These are phyloP conservation scores for Mechanitis messenoides DNA, from an alignment of 2,888 invertebrate genomes.

Conservation along the genomic window DNA sequence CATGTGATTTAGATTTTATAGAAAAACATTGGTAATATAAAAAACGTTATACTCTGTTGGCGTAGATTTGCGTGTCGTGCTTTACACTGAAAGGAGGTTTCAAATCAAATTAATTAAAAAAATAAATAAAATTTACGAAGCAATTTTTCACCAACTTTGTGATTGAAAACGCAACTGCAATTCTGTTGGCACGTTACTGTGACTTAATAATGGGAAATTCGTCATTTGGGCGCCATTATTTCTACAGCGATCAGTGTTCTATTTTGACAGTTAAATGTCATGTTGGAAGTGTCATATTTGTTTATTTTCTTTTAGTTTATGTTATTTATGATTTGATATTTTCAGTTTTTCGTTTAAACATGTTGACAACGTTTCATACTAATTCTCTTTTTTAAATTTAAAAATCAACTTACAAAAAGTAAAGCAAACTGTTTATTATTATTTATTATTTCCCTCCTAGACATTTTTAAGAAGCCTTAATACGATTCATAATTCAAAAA, in stretches of 20 bases:
- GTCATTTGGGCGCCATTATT: constrained; percentile 46
- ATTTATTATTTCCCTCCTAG: not conserved
- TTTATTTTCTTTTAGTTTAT: constrained; percentile 17
- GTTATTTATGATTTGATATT: constrained; percentile 31
- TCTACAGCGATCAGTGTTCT: constrained; percentile 40
- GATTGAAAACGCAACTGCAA: constrained; percentile 30
- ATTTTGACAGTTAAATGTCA: constrained; percentile 46
- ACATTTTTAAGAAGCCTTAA: not conserved
- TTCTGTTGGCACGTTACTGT: constrained; percentile 31
- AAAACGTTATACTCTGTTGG: not conserved
- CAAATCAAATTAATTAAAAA: constrained; percentile 23
- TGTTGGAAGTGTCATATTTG: constrained; percentile 39
- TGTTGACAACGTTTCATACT: constrained; percentile 2
- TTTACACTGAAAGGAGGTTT: constrained; percentile 17
- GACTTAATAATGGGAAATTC: constrained; percentile 38
- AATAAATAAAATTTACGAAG: constrained; percentile 20
- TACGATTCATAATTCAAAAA: constrained; percentile 9
- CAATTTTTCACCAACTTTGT: constrained; percentile 27
- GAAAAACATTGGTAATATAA: not conserved
- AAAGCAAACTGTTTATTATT: not conserved
- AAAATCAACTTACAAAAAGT: not conserved
- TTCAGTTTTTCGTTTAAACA: constrained; percentile 12
- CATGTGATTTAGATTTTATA: too few species aligned
- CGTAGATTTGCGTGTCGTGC: constrained; percentile 20
- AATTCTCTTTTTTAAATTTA: not conserved